Evolutionary conservation across 1,140 invertebrate genomes (phyloP), one percentile per base, ranked within the genome.

Genomic region (Sogatella furcifera): DNA sequence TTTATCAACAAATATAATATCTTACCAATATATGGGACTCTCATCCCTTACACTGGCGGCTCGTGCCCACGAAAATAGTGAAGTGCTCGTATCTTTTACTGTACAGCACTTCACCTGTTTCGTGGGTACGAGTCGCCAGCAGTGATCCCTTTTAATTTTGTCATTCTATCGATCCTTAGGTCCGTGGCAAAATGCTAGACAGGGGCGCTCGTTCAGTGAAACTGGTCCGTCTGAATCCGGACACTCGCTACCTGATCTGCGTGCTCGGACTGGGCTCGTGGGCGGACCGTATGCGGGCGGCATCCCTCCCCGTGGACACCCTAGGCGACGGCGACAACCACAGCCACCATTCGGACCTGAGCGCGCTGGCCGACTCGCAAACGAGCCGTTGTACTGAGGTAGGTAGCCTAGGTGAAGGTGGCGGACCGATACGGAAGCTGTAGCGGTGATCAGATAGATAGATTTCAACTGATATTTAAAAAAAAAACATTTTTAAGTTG

Each of bases 231-330:
- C 76, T 95, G 55, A 80, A 78, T 56, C 83, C 90, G 0, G 87
- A 85, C 68, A 88, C 86, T 0, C 79, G 82, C 57, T 95, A 95
- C 74, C 79, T 84, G 55, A 85, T 95, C 65, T 95, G 91, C 72
- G 88, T 94, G 19, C 76, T 90, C 59, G 90, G 89, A 3, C 75
- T 90, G 24, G 87, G 88, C 57, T 85, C 84, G 71, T 86, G 85
- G 79, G 60, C 57, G 9, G 67, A 10, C 22, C 53, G 59, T 14
- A 49, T 31, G 31, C 64, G 65, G 24, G 24, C n/a, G n/a, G n/a
- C n/a, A n/a, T n/a, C n/a, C n/a, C n/a, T n/a, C 38, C 56, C 64
- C 52, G 62, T 62, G 21, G 24, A 55, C 57, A 17, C 46, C 56
- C 22, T n/a, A n/a, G n/a, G 42, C 58, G 57, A 38, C 15, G 19